phyloP scores from a whole-genome alignment of 2,113 vertebrate species.

The Elanoides forficatus region DNA sequence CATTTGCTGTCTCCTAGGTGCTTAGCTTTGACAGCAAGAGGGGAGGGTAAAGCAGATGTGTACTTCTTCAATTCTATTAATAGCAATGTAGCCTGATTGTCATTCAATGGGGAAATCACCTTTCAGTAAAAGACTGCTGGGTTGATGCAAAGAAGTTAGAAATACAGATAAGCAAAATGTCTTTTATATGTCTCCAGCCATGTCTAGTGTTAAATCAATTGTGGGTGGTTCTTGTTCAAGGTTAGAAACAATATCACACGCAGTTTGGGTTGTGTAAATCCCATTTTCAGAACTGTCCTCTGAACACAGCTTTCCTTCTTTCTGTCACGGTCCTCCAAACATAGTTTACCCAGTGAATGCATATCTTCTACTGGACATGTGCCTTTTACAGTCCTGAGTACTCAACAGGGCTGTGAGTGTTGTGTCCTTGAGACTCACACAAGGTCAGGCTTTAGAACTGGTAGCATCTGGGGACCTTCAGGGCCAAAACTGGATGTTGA shows the following conservation, averaged over 20 bases:
- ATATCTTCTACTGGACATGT: rapidly evolving
- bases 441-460: neutral
- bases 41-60: constrained; percentile 30
- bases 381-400: neutral
- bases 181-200: neutral
- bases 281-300: neutral
- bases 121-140: neutral
- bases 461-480: neutral
- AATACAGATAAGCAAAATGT: neutral
- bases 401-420: neutral
- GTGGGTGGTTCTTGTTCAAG: neutral
- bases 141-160: neutral
- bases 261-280: neutral
- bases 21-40: constrained; percentile 29
- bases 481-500: neutral
- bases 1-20: constrained; percentile 52
- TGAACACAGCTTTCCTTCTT: neutral
- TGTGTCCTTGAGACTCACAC: neutral
- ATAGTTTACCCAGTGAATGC: neutral
- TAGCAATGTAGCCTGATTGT: constrained; percentile 41
- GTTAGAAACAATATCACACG: neutral
- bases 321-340: rapidly evolving
- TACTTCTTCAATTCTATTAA: constrained; percentile 49
- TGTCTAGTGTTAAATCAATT: neutral
- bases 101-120: constrained; percentile 49